These are phyloP conservation scores for Salvelinus sp. DNA, from an alignment of 2,113 vertebrate species.

Conservation along the genomic window DNA sequence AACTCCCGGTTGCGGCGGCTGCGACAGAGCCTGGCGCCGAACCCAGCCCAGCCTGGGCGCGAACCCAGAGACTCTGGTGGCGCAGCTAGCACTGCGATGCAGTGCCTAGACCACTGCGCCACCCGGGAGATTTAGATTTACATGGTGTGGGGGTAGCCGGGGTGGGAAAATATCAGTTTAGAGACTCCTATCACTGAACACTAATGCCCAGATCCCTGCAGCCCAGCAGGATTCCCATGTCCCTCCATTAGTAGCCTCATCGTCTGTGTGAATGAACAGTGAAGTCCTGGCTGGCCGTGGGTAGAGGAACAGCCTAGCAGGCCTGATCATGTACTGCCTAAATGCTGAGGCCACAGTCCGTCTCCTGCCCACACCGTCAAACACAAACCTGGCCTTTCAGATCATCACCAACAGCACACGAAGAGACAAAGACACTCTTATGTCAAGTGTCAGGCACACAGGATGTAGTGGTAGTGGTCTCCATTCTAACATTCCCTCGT, in stretches of 20 bases:
- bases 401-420: slow-evolving; percentile 7
- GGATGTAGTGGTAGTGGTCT: slow-evolving; percentile 22
- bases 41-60: no score
- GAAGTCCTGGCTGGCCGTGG: slow-evolving; percentile 36
- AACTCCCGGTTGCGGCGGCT: no score
- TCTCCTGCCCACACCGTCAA: slow-evolving; percentile 35
- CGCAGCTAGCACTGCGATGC: no score
- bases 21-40: no score
- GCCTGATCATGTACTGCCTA: slow-evolving; percentile 31
- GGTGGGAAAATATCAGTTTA: not conserved
- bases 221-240: slow-evolving; percentile 28
- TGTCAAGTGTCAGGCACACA: slow-evolving; percentile 39
- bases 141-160: slow-evolving; percentile 23
- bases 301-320: slow-evolving; percentile 34
- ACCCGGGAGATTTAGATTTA: no score
- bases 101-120: no score
- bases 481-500: slow-evolving; percentile 42
- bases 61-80: no score
- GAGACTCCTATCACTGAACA: slow-evolving; percentile 25
- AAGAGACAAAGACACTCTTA: slow-evolving; percentile 49
- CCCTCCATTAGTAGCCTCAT: slow-evolving; percentile 30
- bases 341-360: slow-evolving; percentile 35
- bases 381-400: slow-evolving; percentile 44
- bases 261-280: slow-evolving; percentile 33
- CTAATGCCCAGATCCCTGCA: slow-evolving; percentile 45